Evolutionary conservation across 1,140 invertebrate species (phyloP), one percentile per base, ranked within the genome.

Genomic region (Ceratosolen solmsi): DNA sequence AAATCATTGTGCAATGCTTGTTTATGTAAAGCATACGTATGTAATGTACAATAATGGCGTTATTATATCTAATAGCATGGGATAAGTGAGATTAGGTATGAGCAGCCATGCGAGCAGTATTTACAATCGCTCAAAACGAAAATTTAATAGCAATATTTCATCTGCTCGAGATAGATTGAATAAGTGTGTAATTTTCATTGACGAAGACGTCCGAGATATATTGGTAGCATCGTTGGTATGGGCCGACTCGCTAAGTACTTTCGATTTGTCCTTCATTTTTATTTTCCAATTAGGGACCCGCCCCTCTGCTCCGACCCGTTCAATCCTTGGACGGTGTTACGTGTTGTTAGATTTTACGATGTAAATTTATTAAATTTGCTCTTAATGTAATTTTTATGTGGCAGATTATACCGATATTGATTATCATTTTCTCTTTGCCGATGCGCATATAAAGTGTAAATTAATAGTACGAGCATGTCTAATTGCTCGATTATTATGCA

Each of bases 371-470:
- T 74, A 22, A 38, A 58, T 56, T 54, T 74, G 46, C 17, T 36
- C 15, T 51, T 56, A 56, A 74, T 36, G 51, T 54, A 54, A 56
- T 56, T 58, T 58, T 36, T 58, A 33, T 38, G 27, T 36, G 20
- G 22, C 51, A 56, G 30, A 38, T 58, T 41, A 58, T 56, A 36
- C 22, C 27, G 51, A 15, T 15, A 13, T 38, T 56, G 13, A 58
- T 58, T 56, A 58, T n/a, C 56, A 58, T 74, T 58, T 38, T 58
- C 27, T 58, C n/a, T 74, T 74, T 74, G 33, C 72, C n/a, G 30
- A 38, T 38, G 38, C 11, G 22, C 51, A 11, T 56, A n/a, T 38
- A 56, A 22, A 27, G 46, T 30, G 11, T 9, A 51, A 8, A 27
- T 7, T 33, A 56, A 74, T 74, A 36, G 51, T 72, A 4, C 70